phyloP scores from a whole-genome alignment of 2,888 invertebrate genomes.

The Eilema sororculum region DNA sequence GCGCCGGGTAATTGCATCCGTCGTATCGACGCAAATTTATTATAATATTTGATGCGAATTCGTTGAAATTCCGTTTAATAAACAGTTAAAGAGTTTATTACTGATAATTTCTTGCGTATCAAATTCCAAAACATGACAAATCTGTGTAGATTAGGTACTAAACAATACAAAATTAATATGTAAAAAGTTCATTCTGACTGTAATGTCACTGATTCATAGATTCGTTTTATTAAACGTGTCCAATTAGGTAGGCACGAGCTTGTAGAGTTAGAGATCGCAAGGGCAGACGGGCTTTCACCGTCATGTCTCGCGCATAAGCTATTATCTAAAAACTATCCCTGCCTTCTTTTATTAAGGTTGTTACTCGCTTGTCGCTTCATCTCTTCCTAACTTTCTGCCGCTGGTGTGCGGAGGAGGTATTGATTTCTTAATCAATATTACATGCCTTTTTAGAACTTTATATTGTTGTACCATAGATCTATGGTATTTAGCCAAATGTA shows the following conservation, averaged over 20 bases:
- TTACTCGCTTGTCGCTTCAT: conserved; percentile 59
- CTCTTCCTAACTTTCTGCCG: conserved; percentile 72
- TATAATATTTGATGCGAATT: conserved; percentile 63
- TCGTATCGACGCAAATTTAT: conserved; percentile 50
- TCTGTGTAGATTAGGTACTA: not conserved
- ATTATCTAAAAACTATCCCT: conserved; percentile 64
- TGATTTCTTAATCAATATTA: conserved; percentile 69
- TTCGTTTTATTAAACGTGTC: conserved; percentile 73
- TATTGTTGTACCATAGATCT: conserved; percentile 52
- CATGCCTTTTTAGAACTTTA: conserved; percentile 62
- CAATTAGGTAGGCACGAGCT: conserved; percentile 80
- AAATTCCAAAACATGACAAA: conserved; percentile 23
- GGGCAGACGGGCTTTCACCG: conserved; percentile 83
- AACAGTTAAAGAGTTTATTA: conserved; percentile 40
- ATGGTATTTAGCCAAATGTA: conserved; percentile 51
- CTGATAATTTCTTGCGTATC: conserved; percentile 31
- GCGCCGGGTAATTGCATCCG: conserved; percentile 62
- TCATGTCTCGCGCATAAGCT: conserved; percentile 64
- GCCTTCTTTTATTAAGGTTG: conserved; percentile 63
- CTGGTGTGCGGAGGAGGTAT: conserved; percentile 70
- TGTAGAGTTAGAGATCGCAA: conserved; percentile 79
- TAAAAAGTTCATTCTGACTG: conserved; percentile 52
- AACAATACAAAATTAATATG: not conserved
- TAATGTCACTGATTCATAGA: conserved; percentile 70
- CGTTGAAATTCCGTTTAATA: conserved; percentile 51